Percentiles rank a stretch among this genome's conserved stretches.
These are phyloP conservation scores for Catocala fraxini DNA, from an alignment of 2,888 invertebrate species.

Conservation along the genomic window DNA sequence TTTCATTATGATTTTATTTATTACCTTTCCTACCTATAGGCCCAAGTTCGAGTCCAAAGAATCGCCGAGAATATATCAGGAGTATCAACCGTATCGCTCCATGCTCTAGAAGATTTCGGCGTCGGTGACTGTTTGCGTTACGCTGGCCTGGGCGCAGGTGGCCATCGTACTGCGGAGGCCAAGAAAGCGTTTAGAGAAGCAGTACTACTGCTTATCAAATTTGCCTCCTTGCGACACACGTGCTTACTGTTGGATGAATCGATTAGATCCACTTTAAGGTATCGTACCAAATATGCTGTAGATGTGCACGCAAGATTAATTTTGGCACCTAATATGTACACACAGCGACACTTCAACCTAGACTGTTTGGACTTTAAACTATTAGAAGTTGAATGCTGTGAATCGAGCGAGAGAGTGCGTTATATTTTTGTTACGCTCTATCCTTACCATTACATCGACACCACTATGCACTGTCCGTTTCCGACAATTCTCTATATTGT, in stretches of 20 bases:
- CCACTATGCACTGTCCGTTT: too few relatives aligned
- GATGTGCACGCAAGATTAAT: too few relatives aligned
- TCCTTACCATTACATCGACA: too few relatives aligned
- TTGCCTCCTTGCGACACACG: constrained; percentile 80
- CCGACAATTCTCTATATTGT: too few relatives aligned
- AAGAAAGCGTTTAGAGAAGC: constrained; percentile 80
- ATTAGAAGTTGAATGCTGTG: too few relatives aligned
- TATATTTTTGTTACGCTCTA: too few relatives aligned
- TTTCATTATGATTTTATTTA: background rate
- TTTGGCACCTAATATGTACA: too few relatives aligned
- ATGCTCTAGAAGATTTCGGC: constrained; percentile 71
- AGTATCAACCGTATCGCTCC: constrained; percentile 72
- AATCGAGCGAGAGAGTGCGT: too few relatives aligned
- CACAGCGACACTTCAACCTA: too few relatives aligned
- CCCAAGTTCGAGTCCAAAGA: constrained; percentile 77
- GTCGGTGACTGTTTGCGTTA: constrained; percentile 71
- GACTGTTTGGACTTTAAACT: too few relatives aligned
- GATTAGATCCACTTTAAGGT: constrained; percentile 77
- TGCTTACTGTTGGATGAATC: constrained; percentile 76
- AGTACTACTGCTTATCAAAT: constrained; percentile 78
- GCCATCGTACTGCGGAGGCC: constrained; percentile 76
- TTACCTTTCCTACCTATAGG: constrained; percentile 55
- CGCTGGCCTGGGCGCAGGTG: constrained; percentile 79
- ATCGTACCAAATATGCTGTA: background rate
- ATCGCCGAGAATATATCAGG: constrained; percentile 80